A percentile compares a stretch with the other conserved stretches of the same genome.
phyloP scores from a whole-genome alignment of 2,888 invertebrate species.

The Phlogophora meticulosa region DNA sequence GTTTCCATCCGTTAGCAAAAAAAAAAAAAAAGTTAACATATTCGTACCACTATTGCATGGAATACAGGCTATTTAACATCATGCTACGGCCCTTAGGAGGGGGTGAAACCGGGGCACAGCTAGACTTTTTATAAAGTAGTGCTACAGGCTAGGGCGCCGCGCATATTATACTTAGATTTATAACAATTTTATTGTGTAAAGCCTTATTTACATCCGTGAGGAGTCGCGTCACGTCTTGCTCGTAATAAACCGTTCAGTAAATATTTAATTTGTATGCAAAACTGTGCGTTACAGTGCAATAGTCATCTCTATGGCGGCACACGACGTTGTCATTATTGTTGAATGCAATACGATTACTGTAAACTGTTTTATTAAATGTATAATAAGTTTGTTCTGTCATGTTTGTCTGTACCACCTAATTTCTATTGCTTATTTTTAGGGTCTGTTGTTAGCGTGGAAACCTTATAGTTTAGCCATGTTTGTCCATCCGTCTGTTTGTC shows the following conservation, averaged over 20 bases:
- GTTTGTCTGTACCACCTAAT: not conserved
- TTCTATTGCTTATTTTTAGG: too few relatives aligned
- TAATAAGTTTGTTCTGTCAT: slow-evolving; percentile 4
- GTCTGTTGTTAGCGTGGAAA: too few relatives aligned
- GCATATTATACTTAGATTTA: slow-evolving; percentile 12
- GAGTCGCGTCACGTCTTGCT: slow-evolving; percentile 47
- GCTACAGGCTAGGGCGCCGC: not conserved
- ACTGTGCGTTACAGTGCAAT: slow-evolving; percentile 44
- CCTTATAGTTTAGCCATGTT: too few relatives aligned
- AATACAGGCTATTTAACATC: too few relatives aligned
- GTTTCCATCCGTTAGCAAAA: too few relatives aligned
- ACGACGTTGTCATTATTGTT: slow-evolving; percentile 32
- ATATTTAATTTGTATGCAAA: slow-evolving; percentile 63
- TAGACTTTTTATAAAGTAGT: not conserved
- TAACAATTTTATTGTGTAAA: slow-evolving; percentile 19
- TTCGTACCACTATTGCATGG: not conserved
- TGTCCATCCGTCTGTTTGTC: too few relatives aligned
- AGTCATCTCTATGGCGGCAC: slow-evolving; percentile 36
- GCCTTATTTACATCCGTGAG: slow-evolving; percentile 35
- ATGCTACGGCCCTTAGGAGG: too few relatives aligned
- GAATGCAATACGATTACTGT: slow-evolving; percentile 28
- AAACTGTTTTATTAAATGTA: slow-evolving; percentile 33
- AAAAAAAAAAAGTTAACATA: too few relatives aligned
- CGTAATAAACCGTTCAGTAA: slow-evolving; percentile 57
- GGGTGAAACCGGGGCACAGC: too few relatives aligned